Percentiles rank a stretch among this genome's conserved stretches.
Evolutionary conservation across 2,113 vertebrate genomes (phyloP).

Genomic region (Beaufortia kweichowensis): DNA sequence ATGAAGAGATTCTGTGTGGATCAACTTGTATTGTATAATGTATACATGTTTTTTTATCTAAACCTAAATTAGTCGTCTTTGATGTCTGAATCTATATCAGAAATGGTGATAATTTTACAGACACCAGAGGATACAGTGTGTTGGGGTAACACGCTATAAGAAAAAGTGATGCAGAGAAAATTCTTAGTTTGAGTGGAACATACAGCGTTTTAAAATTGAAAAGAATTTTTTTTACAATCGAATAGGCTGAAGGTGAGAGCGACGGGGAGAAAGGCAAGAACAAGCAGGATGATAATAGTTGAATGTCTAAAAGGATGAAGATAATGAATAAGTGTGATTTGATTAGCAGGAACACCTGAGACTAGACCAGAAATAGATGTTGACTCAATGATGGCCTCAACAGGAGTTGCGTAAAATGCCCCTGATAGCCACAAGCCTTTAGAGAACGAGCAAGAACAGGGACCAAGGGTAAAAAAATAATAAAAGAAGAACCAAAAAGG

Average conservation of each 20-base stretch:
- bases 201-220: constrained; percentile 29
- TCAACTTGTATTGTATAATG: background rate
- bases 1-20: too few relatives aligned
- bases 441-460: constrained; percentile 17
- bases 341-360: constrained; percentile 51
- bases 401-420: constrained; percentile 39
- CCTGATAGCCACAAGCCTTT: constrained; percentile 19
- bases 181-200: background rate
- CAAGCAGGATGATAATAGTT: constrained; percentile 37
- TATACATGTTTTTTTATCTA: background rate
- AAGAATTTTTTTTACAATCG: too few relatives aligned
- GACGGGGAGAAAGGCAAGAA: background rate
- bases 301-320: constrained; percentile 46
- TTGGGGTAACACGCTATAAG: background rate
- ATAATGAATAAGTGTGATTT: constrained; percentile 53
- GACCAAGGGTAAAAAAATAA: constrained; percentile 27
- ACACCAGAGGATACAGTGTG: background rate
- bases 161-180: background rate
- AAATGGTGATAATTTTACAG: constrained; percentile 17
- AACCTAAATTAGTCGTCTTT: background rate
- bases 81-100: background rate
- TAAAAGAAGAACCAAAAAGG: background rate
- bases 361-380: constrained; percentile 49
- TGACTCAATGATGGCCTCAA: constrained; percentile 47
- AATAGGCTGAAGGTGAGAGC: constrained; percentile 21